These are phyloP conservation scores for Chiridota heheva DNA, from an alignment of 35 echinoderm and acorn worm species.

Conservation along the genomic window DNA sequence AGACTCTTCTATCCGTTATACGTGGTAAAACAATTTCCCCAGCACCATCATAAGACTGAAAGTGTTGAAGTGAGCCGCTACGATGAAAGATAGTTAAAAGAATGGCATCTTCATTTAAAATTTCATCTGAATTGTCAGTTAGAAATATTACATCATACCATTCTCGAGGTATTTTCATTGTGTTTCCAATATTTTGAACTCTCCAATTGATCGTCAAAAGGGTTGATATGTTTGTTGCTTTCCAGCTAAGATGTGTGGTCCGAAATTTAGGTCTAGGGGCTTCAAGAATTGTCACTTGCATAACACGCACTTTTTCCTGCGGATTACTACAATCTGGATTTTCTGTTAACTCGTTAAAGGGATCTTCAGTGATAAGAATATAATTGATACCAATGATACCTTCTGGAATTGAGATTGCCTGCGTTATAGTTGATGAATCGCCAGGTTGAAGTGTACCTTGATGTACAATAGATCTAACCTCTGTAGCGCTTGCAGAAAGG, in stretches of 20 bases:
- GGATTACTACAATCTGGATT: neutral
- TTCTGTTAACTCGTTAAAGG: neutral
- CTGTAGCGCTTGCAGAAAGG: neutral
- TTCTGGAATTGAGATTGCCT: constrained; percentile 5
- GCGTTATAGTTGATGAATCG: neutral
- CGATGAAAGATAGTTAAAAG: neutral
- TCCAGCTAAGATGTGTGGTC: neutral
- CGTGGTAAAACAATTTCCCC: constrained; percentile 9
- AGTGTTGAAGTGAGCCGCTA: neutral
- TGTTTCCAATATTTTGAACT: constrained; percentile 14
- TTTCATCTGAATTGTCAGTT: constrained; percentile 3
- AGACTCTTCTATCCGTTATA: neutral
- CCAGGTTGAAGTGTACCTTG: neutral
- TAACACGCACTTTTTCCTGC: neutral
- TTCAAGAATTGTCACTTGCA: neutral
- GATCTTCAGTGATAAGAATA: neutral
- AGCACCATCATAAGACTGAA: neutral
- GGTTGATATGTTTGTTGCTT: neutral
- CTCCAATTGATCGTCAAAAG: neutral
- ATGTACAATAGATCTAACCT: neutral
- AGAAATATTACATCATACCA: constrained; percentile 27
- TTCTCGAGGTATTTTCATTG: neutral
- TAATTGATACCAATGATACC: neutral
- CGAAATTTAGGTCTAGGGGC: neutral
- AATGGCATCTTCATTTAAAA: neutral